phyloP scores from a whole-genome alignment of 2,797 vertebrate genomes.

The Thripadectes ignobilis region DNA sequence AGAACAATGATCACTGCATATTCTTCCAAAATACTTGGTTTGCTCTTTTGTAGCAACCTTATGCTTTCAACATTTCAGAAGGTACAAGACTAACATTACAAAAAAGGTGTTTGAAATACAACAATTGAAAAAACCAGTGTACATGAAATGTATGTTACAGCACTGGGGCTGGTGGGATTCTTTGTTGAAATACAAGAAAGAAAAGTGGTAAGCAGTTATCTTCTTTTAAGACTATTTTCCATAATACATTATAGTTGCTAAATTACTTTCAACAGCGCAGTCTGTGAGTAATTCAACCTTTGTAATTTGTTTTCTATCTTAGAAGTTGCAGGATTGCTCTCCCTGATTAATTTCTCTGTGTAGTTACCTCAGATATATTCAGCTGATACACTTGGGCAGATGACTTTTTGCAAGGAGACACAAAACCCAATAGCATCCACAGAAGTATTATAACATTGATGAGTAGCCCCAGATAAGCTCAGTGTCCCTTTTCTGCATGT shows the following conservation, averaged over 20 bases:
- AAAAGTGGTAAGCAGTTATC: neutral
- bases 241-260: neutral
- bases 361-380: fast-evolving
- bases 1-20: neutral
- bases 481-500: fast-evolving
- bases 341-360: neutral
- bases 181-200: neutral
- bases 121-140: neutral
- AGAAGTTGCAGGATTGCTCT: neutral
- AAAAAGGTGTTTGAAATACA: neutral
- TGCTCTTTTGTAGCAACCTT: neutral
- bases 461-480: neutral
- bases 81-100: neutral
- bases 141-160: fast-evolving
- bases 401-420: neutral
- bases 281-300: neutral
- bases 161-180: neutral
- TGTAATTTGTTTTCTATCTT: neutral
- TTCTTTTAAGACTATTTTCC: neutral
- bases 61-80: neutral
- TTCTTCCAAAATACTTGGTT: neutral
- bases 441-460: neutral
- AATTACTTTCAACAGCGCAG: neutral
- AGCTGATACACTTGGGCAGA: neutral
- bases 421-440: neutral